Base-by-base conservation (phyloP, 2,797 vertebrate species). In the Leptoclinus maculatus region DNA sequence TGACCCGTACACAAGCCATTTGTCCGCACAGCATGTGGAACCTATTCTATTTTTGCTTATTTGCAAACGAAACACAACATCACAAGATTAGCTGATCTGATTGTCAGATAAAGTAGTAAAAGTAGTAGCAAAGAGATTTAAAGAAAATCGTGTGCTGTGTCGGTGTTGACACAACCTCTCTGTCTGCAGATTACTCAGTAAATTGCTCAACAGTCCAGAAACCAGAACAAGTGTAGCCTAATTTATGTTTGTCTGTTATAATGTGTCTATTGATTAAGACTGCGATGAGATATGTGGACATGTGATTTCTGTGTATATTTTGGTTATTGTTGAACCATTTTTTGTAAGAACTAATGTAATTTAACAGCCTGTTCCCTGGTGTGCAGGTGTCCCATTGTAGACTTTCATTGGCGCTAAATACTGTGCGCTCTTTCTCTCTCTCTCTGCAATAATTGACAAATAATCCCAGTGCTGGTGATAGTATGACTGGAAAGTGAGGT, bases 361-460 rank as follows among this genome's bases (percentile, higher is more conserved):
- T 34, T 23, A 57, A 41, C 11, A 32, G 29, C 34, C 68, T 62
- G 38, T 41, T 75, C 19, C 16, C 53, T 3, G 13, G 65, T 29
- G 12, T 27, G n/a, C n/a, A n/a, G n/a, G n/a, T n/a, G n/a, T n/a
- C n/a, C n/a, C n/a, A n/a, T n/a, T n/a, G n/a, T n/a, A n/a, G n/a
- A n/a, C n/a, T n/a, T n/a, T n/a, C n/a, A n/a, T n/a, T n/a, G n/a
- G n/a, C n/a, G n/a, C n/a, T n/a, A n/a, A n/a, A n/a, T n/a, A n/a
- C n/a, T n/a, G n/a, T n/a, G n/a, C n/a, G n/a, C n/a, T n/a, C n/a
- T n/a, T n/a, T n/a, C n/a, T n/a, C n/a, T n/a, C n/a, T n/a, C n/a
- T n/a, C 76, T 75, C 66, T 84, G 87, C 88, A 89, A 83, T 89
- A 89, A 73, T 10, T 54, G 45, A 80, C 76, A 67, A 49, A 7